Evolutionary conservation across 1,140 invertebrate genomes (phyloP).

Genomic region (Nilaparvata lugens): DNA sequence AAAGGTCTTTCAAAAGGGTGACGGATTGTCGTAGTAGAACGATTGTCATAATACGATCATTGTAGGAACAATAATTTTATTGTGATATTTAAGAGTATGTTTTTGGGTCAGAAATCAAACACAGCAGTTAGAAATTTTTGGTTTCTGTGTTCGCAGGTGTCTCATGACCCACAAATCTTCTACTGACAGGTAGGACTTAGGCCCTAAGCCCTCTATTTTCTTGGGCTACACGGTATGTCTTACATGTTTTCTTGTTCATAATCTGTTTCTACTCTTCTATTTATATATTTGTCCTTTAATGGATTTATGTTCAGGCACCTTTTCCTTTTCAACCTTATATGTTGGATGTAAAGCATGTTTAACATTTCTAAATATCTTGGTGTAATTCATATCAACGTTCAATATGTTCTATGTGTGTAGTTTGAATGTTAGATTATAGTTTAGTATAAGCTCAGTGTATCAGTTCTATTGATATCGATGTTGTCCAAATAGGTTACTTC

Average conservation of each 20-base stretch:
- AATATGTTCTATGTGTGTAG: not conserved
- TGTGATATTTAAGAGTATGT: too few species aligned
- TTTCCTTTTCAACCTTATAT: not conserved
- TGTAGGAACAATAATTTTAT: too few species aligned
- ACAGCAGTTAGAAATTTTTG: not conserved
- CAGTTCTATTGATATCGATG: not conserved
- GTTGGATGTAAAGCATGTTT: constrained; percentile 1
- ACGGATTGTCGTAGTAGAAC: too few species aligned
- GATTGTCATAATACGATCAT: too few species aligned
- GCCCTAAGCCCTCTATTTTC: not conserved
- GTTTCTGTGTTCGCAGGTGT: constrained; percentile 1
- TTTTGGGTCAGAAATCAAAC: not conserved
- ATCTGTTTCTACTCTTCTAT: not conserved
- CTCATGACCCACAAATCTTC: not conserved
- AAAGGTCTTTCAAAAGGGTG: too few species aligned
- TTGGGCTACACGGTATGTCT: not conserved
- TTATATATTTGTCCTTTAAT: not conserved
- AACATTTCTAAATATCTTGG: not conserved
- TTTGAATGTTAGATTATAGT: not conserved
- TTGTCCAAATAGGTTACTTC: not conserved
- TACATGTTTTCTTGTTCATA: not conserved
- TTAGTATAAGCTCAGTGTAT: not conserved
- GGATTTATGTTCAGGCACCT: not conserved
- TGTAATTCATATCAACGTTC: not conserved
- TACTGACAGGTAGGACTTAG: not conserved